Conservation (phyloP, 1,140 invertebrate species). For the Lepidurus couesii region DNA sequence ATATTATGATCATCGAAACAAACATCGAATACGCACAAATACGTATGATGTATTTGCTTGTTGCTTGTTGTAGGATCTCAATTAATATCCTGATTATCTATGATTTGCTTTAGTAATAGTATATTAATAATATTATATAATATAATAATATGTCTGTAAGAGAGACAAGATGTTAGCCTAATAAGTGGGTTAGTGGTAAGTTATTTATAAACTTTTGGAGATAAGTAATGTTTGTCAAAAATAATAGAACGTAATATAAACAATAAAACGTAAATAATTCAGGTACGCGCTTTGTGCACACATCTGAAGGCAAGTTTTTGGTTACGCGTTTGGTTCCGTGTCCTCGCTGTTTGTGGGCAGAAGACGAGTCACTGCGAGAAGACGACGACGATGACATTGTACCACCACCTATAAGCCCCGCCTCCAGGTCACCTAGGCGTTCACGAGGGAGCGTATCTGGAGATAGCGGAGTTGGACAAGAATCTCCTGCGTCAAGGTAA, state of each 20-base stretch:
- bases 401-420: conserved; percentile 29
- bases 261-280: conserved; percentile 40
- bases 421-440: conserved; percentile 35
- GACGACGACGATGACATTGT: neutral
- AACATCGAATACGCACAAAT: too few relatives aligned
- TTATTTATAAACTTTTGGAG: too few relatives aligned
- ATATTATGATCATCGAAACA: conserved; percentile 30
- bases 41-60: neutral
- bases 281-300: conserved; percentile 94
- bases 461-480: conserved; percentile 71
- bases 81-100: neutral
- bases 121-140: too few relatives aligned
- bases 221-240: too few relatives aligned
- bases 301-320: conserved; percentile 88
- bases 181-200: too few relatives aligned
- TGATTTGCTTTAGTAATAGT: neutral
- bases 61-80: conserved; percentile 16
- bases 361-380: conserved; percentile 10
- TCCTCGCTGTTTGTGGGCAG: conserved; percentile 63
- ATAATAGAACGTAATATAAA: too few relatives aligned
- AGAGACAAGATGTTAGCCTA: too few relatives aligned
- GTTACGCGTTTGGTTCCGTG: conserved; percentile 93
- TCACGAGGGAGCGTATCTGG: conserved; percentile 50
- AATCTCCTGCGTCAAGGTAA: conserved; percentile 51
- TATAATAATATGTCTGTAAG: too few relatives aligned